Base-by-base conservation (phyloP, 1,140 invertebrate genomes). In the Vollenhovia emeryi region DNA sequence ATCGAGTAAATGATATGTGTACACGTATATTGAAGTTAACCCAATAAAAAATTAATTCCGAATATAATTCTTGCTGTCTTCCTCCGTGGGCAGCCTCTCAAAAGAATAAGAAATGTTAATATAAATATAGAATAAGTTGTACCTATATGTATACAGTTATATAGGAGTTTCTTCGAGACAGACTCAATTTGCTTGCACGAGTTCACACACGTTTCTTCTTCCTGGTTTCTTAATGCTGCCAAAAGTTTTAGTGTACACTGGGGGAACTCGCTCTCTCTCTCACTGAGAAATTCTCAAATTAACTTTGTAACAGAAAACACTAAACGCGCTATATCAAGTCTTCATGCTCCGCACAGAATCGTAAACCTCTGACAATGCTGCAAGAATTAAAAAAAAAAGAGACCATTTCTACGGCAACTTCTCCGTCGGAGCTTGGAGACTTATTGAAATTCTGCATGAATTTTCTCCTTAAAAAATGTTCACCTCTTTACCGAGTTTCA, bases 291-390 rank as follows among this genome's bases (percentile, higher is more conserved):
- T 82, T 71, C 48, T 73, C 36, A 27, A 8, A 73, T 73, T 73
- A 82, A 82, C 50, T 82, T 82, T 73, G 24, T 15, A 57, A 40
- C 50, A 45, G 24, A 57, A 82, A 82, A 73, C 68, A 82, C 68
- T 82, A 71, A 82, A 73, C 24, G 27, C 50, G 24, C 43, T 21
- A 50, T 66, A n/a, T 79, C 60, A 79, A 50, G 30, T 71, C 64
- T 73, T 82, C 66, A 45, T 59, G 36, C 59, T 57, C 36, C 4
- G 21, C 21, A 11, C 27, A 30, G 18, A 71, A n/a, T 66, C 11
- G 30, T 33, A 73, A 73, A 82, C 66, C 43, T 59, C 52, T 36
- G 8, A 45, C 78, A 80, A 57, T 59, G 8, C 40, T 82, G 7
- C 24, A 6, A 33, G 5, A 82, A 18, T 18, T 57, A 33, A 30